These are phyloP conservation scores for Seira ritae DNA, from an alignment of 2,888 invertebrate species.

Conservation along the genomic window DNA sequence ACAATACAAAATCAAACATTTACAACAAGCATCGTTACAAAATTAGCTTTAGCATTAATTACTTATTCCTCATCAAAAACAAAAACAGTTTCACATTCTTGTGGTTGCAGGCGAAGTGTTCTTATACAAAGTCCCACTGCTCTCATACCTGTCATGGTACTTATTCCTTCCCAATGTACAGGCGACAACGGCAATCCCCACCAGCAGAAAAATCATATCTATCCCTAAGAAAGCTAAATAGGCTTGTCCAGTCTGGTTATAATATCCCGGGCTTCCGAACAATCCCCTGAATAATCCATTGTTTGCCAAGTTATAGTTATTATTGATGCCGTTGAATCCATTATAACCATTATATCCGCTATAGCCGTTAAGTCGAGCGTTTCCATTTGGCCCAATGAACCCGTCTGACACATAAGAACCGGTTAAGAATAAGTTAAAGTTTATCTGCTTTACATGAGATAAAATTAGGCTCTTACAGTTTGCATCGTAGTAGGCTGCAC, in stretches of 20 bases:
- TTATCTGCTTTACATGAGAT: conserved; percentile 8
- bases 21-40: too few species aligned
- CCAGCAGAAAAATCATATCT: conserved; percentile 62
- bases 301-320: conserved; percentile 38
- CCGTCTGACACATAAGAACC: conserved; percentile 32
- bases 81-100: conserved; percentile 41
- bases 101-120: conserved; percentile 41
- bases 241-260: conserved; percentile 68
- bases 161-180: conserved; percentile 42
- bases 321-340: conserved; percentile 33
- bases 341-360: conserved; percentile 47
- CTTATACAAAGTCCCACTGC: conserved; percentile 54
- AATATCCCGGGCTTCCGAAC: conserved; percentile 56
- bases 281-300: conserved; percentile 44
- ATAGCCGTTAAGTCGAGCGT: conserved; percentile 43
- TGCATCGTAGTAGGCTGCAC: conserved; percentile 51
- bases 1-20: too few species aligned
- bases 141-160: conserved; percentile 48
- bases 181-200: conserved; percentile 59
- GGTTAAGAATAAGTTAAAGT: neutral
- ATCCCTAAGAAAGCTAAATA: conserved; percentile 65
- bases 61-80: neutral
- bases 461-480: conserved; percentile 34
- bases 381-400: conserved; percentile 61
- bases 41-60: neutral